These are phyloP conservation scores for Arrhamphus sclerolepis DNA, from an alignment of 2,797 vertebrate species.

Conservation along the genomic window DNA sequence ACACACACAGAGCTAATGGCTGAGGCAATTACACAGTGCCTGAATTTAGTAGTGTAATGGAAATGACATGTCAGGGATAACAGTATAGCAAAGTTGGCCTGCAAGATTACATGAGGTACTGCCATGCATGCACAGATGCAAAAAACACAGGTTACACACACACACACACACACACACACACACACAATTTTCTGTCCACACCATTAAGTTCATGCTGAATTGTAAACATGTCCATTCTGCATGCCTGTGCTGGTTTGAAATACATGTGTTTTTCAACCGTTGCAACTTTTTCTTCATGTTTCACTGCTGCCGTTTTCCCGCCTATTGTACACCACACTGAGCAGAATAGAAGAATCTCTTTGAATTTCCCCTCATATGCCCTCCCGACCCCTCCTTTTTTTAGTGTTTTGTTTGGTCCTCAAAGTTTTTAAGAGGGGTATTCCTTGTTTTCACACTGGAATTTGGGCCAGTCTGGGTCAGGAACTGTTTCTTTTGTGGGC, in stretches of 20 bases:
- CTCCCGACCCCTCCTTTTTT: conserved; percentile 6
- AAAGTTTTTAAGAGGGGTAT: conserved; percentile 56
- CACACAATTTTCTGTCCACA: background rate
- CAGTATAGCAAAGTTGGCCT: conserved; percentile 40
- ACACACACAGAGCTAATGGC: conserved; percentile 47
- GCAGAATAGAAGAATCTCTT: conserved; percentile 8
- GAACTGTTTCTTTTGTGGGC: conserved; percentile 46
- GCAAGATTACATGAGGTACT: conserved; percentile 39
- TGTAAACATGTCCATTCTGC: conserved; percentile 1
- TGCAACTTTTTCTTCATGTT: conserved; percentile 21
- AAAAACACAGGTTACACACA: background rate
- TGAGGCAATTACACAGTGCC: conserved; percentile 56
- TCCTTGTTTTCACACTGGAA: conserved; percentile 51
- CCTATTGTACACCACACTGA: conserved; percentile 20
- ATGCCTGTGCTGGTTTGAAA: conserved; percentile 25
- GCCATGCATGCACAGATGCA: conserved; percentile 25
- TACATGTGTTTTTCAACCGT: conserved; percentile 7
- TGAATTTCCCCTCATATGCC: conserved; percentile 18
- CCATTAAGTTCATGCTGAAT: background rate
- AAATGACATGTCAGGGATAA: conserved; percentile 59
- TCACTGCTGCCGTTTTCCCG: conserved; percentile 23
- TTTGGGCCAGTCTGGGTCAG: conserved; percentile 52
- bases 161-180: background rate
- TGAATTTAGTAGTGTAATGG: conserved; percentile 58
- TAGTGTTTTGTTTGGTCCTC: conserved; percentile 38